Evolutionary conservation across 2,113 vertebrate genomes (phyloP), one percentile per base, ranked within the genome.

Genomic region (Amia ocellicauda): DNA sequence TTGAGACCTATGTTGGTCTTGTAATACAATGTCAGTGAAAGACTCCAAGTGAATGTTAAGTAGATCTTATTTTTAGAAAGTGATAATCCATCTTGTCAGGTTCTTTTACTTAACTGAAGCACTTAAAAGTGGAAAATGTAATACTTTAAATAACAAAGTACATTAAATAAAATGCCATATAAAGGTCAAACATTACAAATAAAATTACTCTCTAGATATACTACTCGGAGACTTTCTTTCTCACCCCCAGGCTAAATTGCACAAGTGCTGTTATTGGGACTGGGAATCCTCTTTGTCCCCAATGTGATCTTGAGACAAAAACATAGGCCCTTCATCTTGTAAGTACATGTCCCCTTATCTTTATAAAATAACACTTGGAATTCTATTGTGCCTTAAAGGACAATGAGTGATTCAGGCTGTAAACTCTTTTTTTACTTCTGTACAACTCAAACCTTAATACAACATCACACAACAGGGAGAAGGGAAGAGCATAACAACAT

Each of bases 1-100:
- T 59, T 58, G 62, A 60, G 68, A 70, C 65, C 55, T 71, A 51
- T 65, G 58, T 56, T 71, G 28, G 64, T 40, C 64, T 63, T 31
- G 59, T 53, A 63, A 60, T 47, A 50, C 61, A 78, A 70, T 70
- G 65, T 67, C 60, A 60, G 17, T 29, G 64, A 63, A 60, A 58
- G 49, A 45, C 36, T 42, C 36, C 62, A 47, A 53, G 58, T 26
- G 55, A 60, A 56, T 45, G 22, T 68, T 56, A 55, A 64, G 61
- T 66, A 47, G 19, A 58, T 47, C 59, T 49, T 24, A 57, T 69
- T 57, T 36, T 67, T 64, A 64, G 54, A 54, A 17, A 50, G 23
- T 3, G 22, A 19, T 68, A 75, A 72, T 72, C 61, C 64, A 59
- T 24, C 20, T 26, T 69, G 16, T 69, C 23, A 62, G 57, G 42